Base-by-base conservation (phyloP, 1,140 invertebrate genomes). In the Harlomillsia oculata region DNA sequence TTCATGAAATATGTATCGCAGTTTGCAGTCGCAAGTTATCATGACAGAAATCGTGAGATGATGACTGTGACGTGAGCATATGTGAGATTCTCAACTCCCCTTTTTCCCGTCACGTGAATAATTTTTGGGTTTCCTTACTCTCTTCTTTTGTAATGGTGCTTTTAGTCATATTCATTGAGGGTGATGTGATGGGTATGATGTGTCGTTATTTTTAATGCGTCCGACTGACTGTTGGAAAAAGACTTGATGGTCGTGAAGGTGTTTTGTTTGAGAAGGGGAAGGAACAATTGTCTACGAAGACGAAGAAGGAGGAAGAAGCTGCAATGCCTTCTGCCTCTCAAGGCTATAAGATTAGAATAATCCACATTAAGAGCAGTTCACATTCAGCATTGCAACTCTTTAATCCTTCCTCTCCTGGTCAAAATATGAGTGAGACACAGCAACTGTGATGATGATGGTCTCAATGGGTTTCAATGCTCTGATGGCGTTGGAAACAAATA, bases 1-100 rank as follows among this genome's bases (percentile, higher is more conserved):
- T 61, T 64, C 59, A 64, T 64, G 63, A 64, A 64, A 64, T 64
- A 64, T 64, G 54, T 59, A 64, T 60, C 52, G n/a, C n/a, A n/a
- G n/a, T n/a, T n/a, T n/a, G n/a, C n/a, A n/a, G n/a, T n/a, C n/a
- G n/a, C n/a, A n/a, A n/a, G n/a, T n/a, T n/a, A n/a, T n/a, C n/a
- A n/a, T n/a, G n/a, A n/a, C n/a, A n/a, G n/a, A n/a, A n/a, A n/a
- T n/a, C n/a, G n/a, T n/a, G n/a, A n/a, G n/a, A n/a, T n/a, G n/a
- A n/a, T n/a, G n/a, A n/a, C n/a, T n/a, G n/a, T n/a, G n/a, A n/a
- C n/a, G n/a, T n/a, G n/a, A n/a, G n/a, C n/a, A n/a, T n/a, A n/a
- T n/a, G n/a, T n/a, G n/a, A n/a, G n/a, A n/a, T n/a, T n/a, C n/a
- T n/a, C n/a, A n/a, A n/a, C n/a, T n/a, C n/a, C n/a, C n/a, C n/a